Conservation (phyloP, 2,113 vertebrate species). For the Irena cyanogastra region DNA sequence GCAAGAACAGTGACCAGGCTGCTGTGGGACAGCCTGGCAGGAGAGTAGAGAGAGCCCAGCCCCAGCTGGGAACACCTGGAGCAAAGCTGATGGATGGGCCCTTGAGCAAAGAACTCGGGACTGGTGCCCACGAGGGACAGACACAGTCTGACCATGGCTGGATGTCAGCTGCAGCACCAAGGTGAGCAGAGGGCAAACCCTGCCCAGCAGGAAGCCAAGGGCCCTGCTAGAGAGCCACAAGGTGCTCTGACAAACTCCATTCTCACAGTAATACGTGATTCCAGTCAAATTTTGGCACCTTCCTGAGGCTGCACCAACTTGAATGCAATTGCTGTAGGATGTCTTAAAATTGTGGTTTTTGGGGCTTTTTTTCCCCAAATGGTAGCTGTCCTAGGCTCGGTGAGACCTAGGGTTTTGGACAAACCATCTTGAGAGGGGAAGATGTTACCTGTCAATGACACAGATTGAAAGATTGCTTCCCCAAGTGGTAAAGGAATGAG, state of each 20-base stretch:
- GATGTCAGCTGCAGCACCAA: not conserved
- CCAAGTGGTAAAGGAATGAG: not conserved
- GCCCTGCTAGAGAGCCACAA: not conserved
- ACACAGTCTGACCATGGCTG: not conserved
- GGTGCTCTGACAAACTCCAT: not conserved
- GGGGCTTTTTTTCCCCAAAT: rapidly evolving
- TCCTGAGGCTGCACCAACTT: not conserved
- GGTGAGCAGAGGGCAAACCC: not conserved
- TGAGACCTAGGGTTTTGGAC: not conserved
- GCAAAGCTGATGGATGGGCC: not conserved
- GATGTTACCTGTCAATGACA: not conserved
- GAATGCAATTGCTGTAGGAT: not conserved
- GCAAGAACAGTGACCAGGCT: not conserved
- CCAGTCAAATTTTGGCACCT: not conserved
- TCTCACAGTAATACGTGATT: rapidly evolving
- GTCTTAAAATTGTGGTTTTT: rapidly evolving
- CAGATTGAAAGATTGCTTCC: not conserved
- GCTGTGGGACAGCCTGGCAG: not conserved
- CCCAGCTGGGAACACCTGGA: conserved; percentile 25
- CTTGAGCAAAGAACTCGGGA: not conserved
- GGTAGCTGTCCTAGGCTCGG: not conserved
- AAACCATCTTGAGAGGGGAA: not conserved
- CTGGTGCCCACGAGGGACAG: not conserved
- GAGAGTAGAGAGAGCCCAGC: not conserved
- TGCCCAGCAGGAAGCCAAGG: not conserved